Evolutionary conservation across 35 echinoderm and acorn worm genomes (phyloP), one percentile per base, ranked within the genome.

Genomic region (Anneissia japonica): DNA sequence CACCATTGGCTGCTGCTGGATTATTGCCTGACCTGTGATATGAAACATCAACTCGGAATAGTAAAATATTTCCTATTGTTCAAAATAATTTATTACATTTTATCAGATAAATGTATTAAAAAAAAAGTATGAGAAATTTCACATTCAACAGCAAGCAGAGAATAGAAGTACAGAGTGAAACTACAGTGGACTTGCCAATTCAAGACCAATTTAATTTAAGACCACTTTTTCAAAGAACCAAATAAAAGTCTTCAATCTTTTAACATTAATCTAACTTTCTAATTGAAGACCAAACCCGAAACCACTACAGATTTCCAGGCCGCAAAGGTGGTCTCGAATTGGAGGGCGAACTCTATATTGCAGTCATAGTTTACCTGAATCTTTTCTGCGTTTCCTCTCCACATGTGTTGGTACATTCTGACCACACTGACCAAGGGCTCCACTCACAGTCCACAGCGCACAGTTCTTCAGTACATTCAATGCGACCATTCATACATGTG

Each of bases 401-500:
- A 77, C 75, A 77, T 7, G 5, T 26, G 30, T 77, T 19, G 3
- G 32, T 77, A 37, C 75, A 77, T 12, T 33, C 75, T 10, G 75
- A 77, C 75, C 75, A 77, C 30, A 37, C 32, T 77, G 75, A 35
- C 75, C 75, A 77, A 1, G 75, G 12, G 35, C 75, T 77, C 75
- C 75, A 77, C 9, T 37, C 13, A 77, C 75, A 77, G 31, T 77
- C 75, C 30, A 77, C 30, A 34, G 75, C 32, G 21, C 75, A 77
- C 6, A 3, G 32, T 77, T 77, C 75, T 35, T 77, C 75, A 77
- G 75, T 77, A 37, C 75, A 77, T 77, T 33, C 35, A 77, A 77
- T 77, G 0, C 35, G 31, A 77, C 75, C 75, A 77, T 77, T 77
- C 12, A 12, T 37, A 77, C 75, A 77, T 3, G 75, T 77, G 21